phyloP scores from a whole-genome alignment of 2,113 vertebrate species.

The Andinoacara biseriatus region DNA sequence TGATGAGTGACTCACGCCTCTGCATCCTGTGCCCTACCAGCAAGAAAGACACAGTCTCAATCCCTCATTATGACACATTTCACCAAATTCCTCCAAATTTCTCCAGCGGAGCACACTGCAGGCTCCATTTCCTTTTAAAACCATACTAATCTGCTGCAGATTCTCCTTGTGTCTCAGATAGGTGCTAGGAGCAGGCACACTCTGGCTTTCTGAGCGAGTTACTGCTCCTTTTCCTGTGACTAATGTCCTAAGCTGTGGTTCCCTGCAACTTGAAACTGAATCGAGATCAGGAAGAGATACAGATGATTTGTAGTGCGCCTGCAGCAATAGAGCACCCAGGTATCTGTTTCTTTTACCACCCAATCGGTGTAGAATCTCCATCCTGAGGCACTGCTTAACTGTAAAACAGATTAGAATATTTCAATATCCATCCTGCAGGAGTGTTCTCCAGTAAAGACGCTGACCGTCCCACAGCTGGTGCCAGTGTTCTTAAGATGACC shows the following conservation, averaged over 20 bases:
- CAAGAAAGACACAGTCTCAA: neutral
- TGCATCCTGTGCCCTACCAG: neutral
- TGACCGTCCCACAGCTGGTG: slow-evolving; percentile 35
- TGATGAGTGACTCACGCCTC: slow-evolving; percentile 6
- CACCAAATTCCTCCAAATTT: neutral
- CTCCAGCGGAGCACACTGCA: slow-evolving; percentile 10
- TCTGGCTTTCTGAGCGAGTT: slow-evolving; percentile 37
- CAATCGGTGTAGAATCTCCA: slow-evolving; percentile 62
- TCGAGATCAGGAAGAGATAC: slow-evolving; percentile 61
- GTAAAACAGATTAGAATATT: slow-evolving; percentile 63
- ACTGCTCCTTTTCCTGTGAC: slow-evolving; percentile 53
- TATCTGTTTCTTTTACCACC: slow-evolving; percentile 55
- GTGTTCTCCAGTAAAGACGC: slow-evolving; percentile 50
- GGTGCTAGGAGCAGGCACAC: slow-evolving; percentile 17
- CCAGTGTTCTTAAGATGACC: neutral
- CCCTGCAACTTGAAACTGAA: slow-evolving; percentile 59
- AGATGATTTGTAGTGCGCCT: slow-evolving; percentile 64
- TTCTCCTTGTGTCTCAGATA: slow-evolving; percentile 18
- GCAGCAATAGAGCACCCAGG: slow-evolving; percentile 55
- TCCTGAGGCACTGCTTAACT: slow-evolving; percentile 59
- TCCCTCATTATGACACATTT: slow-evolving; percentile 1
- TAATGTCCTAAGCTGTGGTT: slow-evolving; percentile 61
- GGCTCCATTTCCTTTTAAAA: slow-evolving; percentile 35
- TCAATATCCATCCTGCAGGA: slow-evolving; percentile 50
- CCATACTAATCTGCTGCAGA: slow-evolving; percentile 19